These are phyloP conservation scores for Notoglanidium macrostoma DNA, from an alignment of 2,797 vertebrate species.

Conservation along the genomic window DNA sequence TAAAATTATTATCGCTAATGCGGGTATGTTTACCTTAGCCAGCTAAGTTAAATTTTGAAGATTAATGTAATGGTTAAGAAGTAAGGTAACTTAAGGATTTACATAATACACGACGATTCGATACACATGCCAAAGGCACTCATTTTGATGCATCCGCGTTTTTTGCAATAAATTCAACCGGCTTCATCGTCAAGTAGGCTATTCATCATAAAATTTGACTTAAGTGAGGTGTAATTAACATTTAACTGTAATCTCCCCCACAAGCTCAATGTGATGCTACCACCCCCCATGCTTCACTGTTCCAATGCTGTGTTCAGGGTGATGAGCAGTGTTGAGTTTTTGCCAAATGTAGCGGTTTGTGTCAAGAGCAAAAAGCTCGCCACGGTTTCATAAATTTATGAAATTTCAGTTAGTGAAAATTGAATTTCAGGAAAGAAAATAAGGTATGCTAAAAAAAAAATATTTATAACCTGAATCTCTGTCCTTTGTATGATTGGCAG, in stretches of 20 bases:
- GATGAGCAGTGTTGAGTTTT: neutral
- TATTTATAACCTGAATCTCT: too few species aligned
- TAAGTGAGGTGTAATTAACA: neutral
- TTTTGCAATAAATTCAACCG: neutral
- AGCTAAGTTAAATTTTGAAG: neutral
- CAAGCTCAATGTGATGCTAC: neutral
- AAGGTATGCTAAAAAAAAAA: too few species aligned
- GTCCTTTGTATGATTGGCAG: too few species aligned
- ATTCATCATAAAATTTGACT: neutral
- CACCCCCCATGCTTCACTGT: neutral
- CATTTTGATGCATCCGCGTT: neutral
- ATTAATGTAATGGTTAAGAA: neutral
- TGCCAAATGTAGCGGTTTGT: neutral
- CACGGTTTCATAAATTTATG: neutral
- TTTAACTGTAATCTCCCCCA: neutral
- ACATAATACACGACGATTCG: neutral
- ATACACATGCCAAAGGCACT: neutral
- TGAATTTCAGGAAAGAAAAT: neutral
- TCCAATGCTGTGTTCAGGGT: neutral
- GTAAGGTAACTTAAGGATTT: neutral
- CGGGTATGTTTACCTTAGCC: too few species aligned
- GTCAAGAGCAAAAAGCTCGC: neutral
- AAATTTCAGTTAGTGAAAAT: neutral
- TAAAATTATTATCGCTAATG: neutral
- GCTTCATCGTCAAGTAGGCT: neutral